Evolutionary conservation across 2,888 invertebrate species (phyloP).

Genomic region (Cynaeus angustus): DNA sequence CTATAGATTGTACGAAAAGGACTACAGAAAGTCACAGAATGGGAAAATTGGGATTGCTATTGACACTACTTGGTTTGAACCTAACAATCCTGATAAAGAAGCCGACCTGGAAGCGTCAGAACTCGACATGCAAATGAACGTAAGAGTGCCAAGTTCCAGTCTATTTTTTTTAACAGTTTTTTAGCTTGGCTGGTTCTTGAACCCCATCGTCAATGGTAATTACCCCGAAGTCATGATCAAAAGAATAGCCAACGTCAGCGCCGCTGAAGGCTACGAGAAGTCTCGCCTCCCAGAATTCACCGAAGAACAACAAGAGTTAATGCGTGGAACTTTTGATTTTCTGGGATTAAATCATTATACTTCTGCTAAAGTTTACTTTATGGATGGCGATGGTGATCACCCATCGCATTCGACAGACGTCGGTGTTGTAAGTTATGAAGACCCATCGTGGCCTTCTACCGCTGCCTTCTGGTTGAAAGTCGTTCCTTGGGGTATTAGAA

Average conservation of each 20-base stretch:
- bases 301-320: conserved; percentile 74
- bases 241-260: conserved; percentile 75
- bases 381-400: conserved; percentile 62
- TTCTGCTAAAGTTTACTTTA: conserved; percentile 67
- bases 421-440: conserved; percentile 33
- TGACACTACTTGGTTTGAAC: conserved; percentile 73
- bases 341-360: conserved; percentile 78
- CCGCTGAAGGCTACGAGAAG: conserved; percentile 74
- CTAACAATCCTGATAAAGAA: conserved; percentile 67
- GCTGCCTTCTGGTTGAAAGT: conserved; percentile 56
- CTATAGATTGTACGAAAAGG: conserved; percentile 77
- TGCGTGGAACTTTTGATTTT: conserved; percentile 78
- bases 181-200: conserved; percentile 1
- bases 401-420: conserved; percentile 38
- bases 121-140: conserved; percentile 62
- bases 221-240: conserved; percentile 80
- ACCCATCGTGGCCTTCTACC: conserved; percentile 43
- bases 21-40: conserved; percentile 69
- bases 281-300: conserved; percentile 80
- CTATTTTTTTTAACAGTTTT: too few species aligned
- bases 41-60: conserved; percentile 73
- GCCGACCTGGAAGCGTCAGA: conserved; percentile 73
- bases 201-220: conserved; percentile 81
- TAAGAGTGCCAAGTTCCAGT: conserved; percentile 14
- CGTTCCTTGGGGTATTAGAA: conserved; percentile 77